Evolutionary conservation across 2,113 vertebrate species (phyloP).

Genomic region (Anarrhichthys ocellatus): DNA sequence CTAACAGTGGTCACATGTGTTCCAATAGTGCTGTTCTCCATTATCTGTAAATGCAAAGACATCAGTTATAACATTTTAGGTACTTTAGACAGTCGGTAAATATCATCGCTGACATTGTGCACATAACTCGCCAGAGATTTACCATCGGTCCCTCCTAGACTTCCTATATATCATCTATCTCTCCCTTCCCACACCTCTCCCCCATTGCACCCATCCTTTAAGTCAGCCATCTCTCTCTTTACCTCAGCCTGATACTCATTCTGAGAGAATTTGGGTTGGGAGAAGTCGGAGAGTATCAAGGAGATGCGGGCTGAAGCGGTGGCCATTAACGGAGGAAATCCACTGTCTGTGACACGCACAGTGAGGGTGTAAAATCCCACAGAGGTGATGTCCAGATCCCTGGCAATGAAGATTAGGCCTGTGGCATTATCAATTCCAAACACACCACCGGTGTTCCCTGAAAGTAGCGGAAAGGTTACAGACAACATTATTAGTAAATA

Average conservation of each 20-base stretch:
- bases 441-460: slow-evolving; percentile 92
- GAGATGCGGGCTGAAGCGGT: slow-evolving; percentile 91
- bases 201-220: background rate
- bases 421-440: slow-evolving; percentile 93
- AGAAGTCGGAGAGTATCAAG: slow-evolving; percentile 91
- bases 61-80: background rate
- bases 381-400: slow-evolving; percentile 89
- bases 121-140: background rate
- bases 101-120: too few relatives aligned
- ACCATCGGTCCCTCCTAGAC: background rate
- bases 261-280: slow-evolving; percentile 91
- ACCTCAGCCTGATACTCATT: slow-evolving; percentile 94
- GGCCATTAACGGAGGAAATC: slow-evolving; percentile 90
- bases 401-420: slow-evolving; percentile 90
- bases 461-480: slow-evolving; percentile 43
- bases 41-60: slow-evolving; percentile 74
- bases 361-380: slow-evolving; percentile 92
- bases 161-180: slow-evolving; percentile 4
- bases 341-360: slow-evolving; percentile 90
- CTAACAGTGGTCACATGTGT: slow-evolving; percentile 88
- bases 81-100: background rate
- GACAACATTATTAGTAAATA: slow-evolving; percentile 24
- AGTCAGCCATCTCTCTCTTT: slow-evolving; percentile 23
- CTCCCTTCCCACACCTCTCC: background rate
- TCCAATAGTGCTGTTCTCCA: slow-evolving; percentile 90